Percentiles rank a stretch among this genome's conserved stretches.
These are phyloP conservation scores for Elephas maximus DNA, from an alignment of 2,113 vertebrate species.

Conservation along the genomic window DNA sequence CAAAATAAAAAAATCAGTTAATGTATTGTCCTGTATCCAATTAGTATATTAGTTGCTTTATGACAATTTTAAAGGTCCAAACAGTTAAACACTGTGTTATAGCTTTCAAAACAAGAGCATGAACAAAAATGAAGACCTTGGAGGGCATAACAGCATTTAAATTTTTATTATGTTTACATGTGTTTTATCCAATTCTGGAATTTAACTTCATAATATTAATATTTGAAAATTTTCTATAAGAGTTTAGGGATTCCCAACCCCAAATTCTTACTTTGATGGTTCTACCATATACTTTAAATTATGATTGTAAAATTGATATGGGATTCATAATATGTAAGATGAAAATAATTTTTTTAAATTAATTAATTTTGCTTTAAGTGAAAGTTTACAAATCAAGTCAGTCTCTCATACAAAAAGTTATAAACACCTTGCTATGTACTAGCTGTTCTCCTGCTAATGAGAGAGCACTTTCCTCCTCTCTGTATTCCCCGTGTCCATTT, in stretches of 20 bases:
- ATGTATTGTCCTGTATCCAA: neutral
- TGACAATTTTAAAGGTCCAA: slow-evolving; percentile 5
- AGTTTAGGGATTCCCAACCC: slow-evolving; percentile 19
- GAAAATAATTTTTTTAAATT: neutral
- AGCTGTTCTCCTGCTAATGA: too few species aligned
- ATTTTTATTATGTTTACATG: neutral
- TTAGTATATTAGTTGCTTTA: slow-evolving; percentile 21
- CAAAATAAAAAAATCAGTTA: neutral
- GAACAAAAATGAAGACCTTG: slow-evolving; percentile 1
- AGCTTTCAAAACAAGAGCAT: slow-evolving; percentile 29
- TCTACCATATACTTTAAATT: neutral
- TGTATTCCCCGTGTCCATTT: too few species aligned
- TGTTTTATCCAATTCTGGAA: neutral
- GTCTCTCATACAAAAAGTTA: too few species aligned
- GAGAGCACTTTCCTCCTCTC: too few species aligned
- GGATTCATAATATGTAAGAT: slow-evolving; percentile 1
- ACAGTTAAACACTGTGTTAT: slow-evolving; percentile 9
- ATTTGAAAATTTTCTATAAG: neutral
- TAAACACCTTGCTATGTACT: too few species aligned
- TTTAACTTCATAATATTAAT: slow-evolving; percentile 40
- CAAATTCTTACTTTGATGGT: slow-evolving; percentile 30
- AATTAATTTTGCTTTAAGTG: too few species aligned
- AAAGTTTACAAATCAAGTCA: too few species aligned
- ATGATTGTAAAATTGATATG: neutral
- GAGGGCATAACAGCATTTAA: neutral